These are phyloP conservation scores for Darevskia mixta DNA, from an alignment of 2,797 vertebrate species.

Conservation along the genomic window DNA sequence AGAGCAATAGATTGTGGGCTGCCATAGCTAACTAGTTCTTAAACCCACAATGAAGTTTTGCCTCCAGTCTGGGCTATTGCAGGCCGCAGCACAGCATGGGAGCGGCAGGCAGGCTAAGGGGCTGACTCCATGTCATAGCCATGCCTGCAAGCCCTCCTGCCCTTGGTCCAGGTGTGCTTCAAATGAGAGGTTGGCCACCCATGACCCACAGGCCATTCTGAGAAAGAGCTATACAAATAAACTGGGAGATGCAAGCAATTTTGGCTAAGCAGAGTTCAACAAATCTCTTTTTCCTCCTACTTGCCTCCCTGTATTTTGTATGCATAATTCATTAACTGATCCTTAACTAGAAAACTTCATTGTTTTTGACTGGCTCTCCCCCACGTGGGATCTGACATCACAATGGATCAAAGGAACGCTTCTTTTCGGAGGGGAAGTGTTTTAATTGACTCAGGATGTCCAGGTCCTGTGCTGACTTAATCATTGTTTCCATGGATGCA, in stretches of 20 bases:
- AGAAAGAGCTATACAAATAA: not conserved
- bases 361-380: conserved; percentile 13
- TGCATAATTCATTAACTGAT: conserved; percentile 1
- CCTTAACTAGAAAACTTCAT: conserved; percentile 6
- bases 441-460: conserved; percentile 40
- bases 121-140: not conserved
- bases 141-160: not conserved
- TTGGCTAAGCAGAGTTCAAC: not conserved
- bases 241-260: not conserved
- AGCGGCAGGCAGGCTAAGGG: not conserved
- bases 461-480: conserved; percentile 30
- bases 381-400: conserved; percentile 29
- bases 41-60: not conserved
- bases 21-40: not conserved
- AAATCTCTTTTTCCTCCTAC: not conserved
- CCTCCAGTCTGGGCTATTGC: not conserved
- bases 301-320: not conserved
- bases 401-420: conserved; percentile 10
- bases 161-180: not conserved
- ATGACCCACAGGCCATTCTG: not conserved
- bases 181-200: not conserved
- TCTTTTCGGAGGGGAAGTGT: not conserved
- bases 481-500: conserved; percentile 19
- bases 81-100: not conserved
- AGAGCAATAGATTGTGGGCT: not conserved